A percentile compares a stretch with the other conserved stretches of the same genome.
Evolutionary conservation across 2,888 invertebrate species (phyloP).

Genomic region (Steinernema scapterisci): DNA sequence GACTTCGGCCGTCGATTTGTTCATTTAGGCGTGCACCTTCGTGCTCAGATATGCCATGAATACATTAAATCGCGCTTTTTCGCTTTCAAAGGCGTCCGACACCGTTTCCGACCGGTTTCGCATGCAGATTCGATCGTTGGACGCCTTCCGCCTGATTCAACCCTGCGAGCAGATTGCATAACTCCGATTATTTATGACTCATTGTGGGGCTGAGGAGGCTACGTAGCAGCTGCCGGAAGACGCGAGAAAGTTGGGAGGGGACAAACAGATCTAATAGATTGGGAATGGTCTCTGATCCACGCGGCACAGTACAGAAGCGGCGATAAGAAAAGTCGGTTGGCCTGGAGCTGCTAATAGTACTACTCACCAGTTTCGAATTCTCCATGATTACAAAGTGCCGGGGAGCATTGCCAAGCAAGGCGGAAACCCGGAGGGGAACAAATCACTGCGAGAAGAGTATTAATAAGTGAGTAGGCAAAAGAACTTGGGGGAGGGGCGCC

Average conservation of each 20-base stretch:
- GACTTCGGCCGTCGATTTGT: background rate
- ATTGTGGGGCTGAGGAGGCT: background rate
- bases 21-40: constrained; percentile 19
- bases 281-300: background rate
- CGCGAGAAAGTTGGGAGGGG: background rate
- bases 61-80: constrained; percentile 30
- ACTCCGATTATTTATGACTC: constrained; percentile 5
- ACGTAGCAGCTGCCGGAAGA: constrained; percentile 5
- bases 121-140: background rate
- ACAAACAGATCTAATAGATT: background rate
- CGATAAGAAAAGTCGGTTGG: background rate
- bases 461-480: constrained; percentile 13
- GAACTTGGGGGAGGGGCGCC: background rate
- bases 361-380: constrained; percentile 25
- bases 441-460: constrained; percentile 1
- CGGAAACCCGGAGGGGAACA: background rate
- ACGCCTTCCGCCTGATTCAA: constrained; percentile 21
- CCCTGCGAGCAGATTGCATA: constrained; percentile 3
- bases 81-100: background rate
- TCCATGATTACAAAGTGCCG: constrained; percentile 8
- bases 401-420: background rate
- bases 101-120: constrained; percentile 21
- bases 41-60: constrained; percentile 22
- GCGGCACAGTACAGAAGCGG: background rate
- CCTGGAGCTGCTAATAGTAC: background rate